phyloP scores from a whole-genome alignment of 2,113 vertebrate species.

The Brachyhypopomus gauderio region DNA sequence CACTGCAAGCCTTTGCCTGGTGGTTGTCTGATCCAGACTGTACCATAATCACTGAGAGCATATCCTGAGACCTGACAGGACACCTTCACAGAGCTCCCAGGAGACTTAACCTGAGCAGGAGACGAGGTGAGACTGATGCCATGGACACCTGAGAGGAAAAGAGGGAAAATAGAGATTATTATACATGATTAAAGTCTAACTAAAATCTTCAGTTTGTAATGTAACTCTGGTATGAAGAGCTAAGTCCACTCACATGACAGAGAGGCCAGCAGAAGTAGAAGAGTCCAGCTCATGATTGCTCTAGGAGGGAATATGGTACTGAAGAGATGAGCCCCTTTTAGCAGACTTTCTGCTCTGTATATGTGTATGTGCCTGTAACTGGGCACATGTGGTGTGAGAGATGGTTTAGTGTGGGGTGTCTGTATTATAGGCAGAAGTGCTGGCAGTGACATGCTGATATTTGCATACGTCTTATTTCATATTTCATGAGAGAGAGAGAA shows the following conservation, averaged over 20 bases:
- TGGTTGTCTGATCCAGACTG: constrained; percentile 59
- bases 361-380: too few relatives aligned
- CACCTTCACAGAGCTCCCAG: constrained; percentile 7
- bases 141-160: constrained; percentile 36
- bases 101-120: constrained; percentile 3
- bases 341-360: too few relatives aligned
- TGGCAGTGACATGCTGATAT: too few relatives aligned
- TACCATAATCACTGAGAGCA: background rate
- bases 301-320: too few relatives aligned
- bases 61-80: constrained; percentile 39
- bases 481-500: too few relatives aligned
- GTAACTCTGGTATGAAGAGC: background rate
- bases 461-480: too few relatives aligned
- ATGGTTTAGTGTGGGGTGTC: too few relatives aligned
- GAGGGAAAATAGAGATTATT: background rate
- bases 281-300: constrained; percentile 36
- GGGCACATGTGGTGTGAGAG: too few relatives aligned
- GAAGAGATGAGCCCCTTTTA: too few relatives aligned
- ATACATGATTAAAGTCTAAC: background rate
- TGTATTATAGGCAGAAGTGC: too few relatives aligned
- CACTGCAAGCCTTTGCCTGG: constrained; percentile 60
- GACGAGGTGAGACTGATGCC: constrained; percentile 41
- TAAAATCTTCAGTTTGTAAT: background rate
- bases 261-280: constrained; percentile 28
- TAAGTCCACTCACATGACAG: constrained; percentile 44